These are phyloP conservation scores for Callaeas wilsoni DNA, from an alignment of 2,113 vertebrate species.

Conservation along the genomic window DNA sequence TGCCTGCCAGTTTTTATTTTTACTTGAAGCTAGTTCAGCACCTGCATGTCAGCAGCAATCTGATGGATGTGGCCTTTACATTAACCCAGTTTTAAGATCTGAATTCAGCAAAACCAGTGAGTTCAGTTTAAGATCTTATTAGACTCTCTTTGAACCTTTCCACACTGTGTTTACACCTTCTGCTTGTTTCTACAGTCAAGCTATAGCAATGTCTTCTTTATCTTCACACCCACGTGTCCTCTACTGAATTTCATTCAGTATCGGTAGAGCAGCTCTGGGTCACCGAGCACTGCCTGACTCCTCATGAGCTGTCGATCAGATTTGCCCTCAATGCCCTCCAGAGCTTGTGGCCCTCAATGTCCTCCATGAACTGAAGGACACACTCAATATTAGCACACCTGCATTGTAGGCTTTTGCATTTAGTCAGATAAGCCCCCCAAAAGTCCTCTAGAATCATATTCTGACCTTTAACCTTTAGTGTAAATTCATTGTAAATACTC, in stretches of 20 bases:
- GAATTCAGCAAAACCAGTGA: background rate
- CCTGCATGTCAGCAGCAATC: background rate
- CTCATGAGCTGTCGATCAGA: accelerated
- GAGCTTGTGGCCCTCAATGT: background rate
- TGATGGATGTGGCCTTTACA: background rate
- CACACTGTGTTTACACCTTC: background rate
- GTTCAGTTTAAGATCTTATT: background rate
- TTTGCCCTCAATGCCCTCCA: background rate
- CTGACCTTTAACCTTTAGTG: background rate
- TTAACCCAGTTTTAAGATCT: background rate
- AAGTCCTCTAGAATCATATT: background rate
- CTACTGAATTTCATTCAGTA: background rate
- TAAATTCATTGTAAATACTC: background rate
- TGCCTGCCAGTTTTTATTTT: background rate
- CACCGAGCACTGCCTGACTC: background rate
- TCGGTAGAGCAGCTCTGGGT: background rate
- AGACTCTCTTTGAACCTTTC: background rate
- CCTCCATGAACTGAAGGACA: background rate
- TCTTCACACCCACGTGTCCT: background rate
- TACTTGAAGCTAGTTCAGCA: background rate
- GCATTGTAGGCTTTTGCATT: background rate
- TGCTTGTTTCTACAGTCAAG: background rate
- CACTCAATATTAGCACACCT: background rate
- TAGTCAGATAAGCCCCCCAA: background rate
- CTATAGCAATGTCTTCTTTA: background rate